Evolutionary conservation across 1,140 invertebrate species (phyloP).

Genomic region (Linepithema humile): DNA sequence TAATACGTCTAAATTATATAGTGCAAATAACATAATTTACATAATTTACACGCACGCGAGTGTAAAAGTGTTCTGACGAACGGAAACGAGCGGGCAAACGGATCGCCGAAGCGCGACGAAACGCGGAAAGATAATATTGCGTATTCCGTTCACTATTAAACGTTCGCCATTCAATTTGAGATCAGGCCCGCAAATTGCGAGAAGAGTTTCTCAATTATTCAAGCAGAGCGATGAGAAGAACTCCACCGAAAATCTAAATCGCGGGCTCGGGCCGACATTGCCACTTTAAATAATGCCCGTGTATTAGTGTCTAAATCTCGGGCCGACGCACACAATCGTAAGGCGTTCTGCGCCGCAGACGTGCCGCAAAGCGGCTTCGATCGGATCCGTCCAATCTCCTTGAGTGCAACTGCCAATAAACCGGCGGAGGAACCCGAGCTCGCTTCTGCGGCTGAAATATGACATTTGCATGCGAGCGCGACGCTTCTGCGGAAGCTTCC

Average conservation of each 20-base stretch:
- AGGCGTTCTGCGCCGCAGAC: not conserved
- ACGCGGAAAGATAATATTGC: not conserved
- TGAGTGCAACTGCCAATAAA: slow-evolving; percentile 45
- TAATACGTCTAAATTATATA: not conserved
- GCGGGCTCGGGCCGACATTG: not conserved
- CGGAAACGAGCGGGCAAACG: not conserved
- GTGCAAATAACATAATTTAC: not conserved
- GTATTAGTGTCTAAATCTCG: slow-evolving; percentile 25
- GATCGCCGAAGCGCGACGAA: not conserved
- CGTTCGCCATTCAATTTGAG: not conserved
- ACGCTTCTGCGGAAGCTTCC: not conserved
- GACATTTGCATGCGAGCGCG: slow-evolving; percentile 34
- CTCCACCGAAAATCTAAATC: not conserved
- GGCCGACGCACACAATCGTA: not conserved
- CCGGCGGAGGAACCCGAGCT: not conserved
- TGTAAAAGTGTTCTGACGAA: not conserved
- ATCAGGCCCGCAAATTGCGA: not conserved
- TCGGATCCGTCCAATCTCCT: slow-evolving; percentile 41
- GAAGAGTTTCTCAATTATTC: slow-evolving; percentile 27
- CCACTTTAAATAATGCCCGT: slow-evolving; percentile 13
- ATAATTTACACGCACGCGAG: slow-evolving; percentile 18
- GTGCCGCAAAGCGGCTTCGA: not conserved
- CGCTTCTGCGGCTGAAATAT: slow-evolving; percentile 5
- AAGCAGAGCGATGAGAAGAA: not conserved
- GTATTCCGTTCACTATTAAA: not conserved